A percentile compares a stretch with the other conserved stretches of the same genome.
Evolutionary conservation across 2,113 vertebrate species (phyloP).

Genomic region (Redunca redunca): DNA sequence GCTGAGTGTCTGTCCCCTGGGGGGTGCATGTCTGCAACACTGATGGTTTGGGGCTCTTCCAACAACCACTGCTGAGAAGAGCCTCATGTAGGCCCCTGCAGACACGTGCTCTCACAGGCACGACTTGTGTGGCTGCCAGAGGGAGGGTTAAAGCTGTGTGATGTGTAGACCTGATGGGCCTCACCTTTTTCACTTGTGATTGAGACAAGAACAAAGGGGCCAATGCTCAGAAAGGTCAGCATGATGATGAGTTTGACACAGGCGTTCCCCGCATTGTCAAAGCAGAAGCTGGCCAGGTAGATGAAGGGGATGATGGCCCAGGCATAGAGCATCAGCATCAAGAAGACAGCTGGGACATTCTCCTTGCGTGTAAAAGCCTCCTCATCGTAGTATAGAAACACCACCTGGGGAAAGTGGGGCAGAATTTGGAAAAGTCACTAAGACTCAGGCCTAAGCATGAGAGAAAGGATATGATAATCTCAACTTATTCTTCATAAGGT

Average conservation of each 20-base stretch:
- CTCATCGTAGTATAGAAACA: slow-evolving; percentile 87
- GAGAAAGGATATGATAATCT: background rate
- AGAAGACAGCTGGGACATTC: slow-evolving; percentile 85
- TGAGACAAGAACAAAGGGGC: slow-evolving; percentile 87
- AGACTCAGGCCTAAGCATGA: background rate
- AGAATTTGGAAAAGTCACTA: background rate
- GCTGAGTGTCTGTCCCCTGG: no score
- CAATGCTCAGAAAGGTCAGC: slow-evolving; percentile 91
- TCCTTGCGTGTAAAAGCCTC: slow-evolving; percentile 86
- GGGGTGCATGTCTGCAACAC: no score
- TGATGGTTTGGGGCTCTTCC: background rate
- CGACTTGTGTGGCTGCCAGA: background rate
- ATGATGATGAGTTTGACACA: slow-evolving; percentile 92
- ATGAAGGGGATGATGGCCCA: slow-evolving; percentile 93
- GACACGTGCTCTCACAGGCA: background rate
- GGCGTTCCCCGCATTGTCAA: slow-evolving; percentile 84
- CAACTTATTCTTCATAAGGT: background rate
- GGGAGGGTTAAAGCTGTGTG: background rate
- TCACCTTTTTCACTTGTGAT: slow-evolving; percentile 93
- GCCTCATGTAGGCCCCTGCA: background rate
- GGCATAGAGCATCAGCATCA: slow-evolving; percentile 90
- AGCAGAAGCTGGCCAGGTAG: slow-evolving; percentile 94
- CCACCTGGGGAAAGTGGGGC: slow-evolving; percentile 78
- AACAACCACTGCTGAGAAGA: background rate
- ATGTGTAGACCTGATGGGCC: background rate